phyloP scores from a whole-genome alignment of 2,888 invertebrate genomes.

The Patella depressa region DNA sequence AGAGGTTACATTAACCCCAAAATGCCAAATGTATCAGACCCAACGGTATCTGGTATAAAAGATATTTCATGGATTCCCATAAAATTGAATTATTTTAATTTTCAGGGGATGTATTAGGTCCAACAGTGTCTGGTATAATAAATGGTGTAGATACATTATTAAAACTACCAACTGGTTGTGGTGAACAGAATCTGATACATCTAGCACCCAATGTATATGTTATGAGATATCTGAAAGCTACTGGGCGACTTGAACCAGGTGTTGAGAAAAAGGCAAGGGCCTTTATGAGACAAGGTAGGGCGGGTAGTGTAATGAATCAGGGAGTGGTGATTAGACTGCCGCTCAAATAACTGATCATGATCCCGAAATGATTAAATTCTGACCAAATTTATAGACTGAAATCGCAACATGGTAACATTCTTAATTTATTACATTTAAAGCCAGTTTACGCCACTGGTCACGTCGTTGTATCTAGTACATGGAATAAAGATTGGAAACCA shows the following conservation, averaged over 20 bases:
- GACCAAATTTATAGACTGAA: not conserved
- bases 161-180: constrained; percentile 51
- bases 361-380: no score
- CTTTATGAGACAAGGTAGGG: constrained; percentile 45
- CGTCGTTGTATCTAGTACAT: no score
- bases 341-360: no score
- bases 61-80: not conserved
- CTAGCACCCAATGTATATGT: constrained; percentile 54
- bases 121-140: constrained; percentile 43
- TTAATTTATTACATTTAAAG: not conserved
- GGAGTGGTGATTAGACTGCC: no score
- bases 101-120: constrained; percentile 52
- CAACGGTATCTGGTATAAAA: constrained; percentile 42
- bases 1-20: constrained; percentile 20
- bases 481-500: no score
- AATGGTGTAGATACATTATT: constrained; percentile 43
- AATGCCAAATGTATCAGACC: constrained; percentile 48
- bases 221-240: constrained; percentile 44
- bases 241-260: constrained; percentile 34
- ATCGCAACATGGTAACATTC: not conserved
- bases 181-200: constrained; percentile 55
- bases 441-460: no score
- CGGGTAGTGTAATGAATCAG: not conserved
- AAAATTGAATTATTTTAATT: not conserved
- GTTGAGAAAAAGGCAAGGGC: constrained; percentile 43